A percentile compares a stretch with the other conserved stretches of the same genome.
Conservation (phyloP, 2,888 invertebrate species). For the Crioceris asparagi region DNA sequence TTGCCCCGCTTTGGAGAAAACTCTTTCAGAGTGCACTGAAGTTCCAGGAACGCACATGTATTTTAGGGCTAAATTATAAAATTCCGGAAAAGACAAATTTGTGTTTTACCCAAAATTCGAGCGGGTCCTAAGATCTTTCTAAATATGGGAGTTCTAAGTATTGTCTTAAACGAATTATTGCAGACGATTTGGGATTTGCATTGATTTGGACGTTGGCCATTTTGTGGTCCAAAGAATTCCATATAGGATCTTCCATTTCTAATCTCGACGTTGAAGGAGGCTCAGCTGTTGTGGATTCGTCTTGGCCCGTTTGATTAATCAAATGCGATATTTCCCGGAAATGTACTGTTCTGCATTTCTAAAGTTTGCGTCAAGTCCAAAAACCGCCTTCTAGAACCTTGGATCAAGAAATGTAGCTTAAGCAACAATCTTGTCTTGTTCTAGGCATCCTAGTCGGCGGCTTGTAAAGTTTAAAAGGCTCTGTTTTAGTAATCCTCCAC, state of each 20-base stretch:
- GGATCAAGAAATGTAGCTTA: conserved; percentile 21
- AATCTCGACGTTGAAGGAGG: neutral
- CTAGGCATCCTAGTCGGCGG: conserved; percentile 14
- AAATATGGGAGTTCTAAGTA: conserved; percentile 11
- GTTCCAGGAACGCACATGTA: conserved; percentile 1
- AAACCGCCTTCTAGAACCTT: conserved; percentile 19
- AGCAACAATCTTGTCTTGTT: conserved; percentile 16
- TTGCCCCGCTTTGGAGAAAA: conserved; percentile 1
- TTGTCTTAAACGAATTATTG: conserved; percentile 9
- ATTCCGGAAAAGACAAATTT: neutral
- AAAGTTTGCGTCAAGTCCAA: conserved; percentile 9
- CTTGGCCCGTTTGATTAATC: too few relatives aligned
- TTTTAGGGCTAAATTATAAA: neutral
- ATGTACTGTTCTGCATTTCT: neutral
- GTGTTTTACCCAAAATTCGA: conserved; percentile 8
- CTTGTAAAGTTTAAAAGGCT: conserved; percentile 10
- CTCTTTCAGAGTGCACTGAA: neutral
- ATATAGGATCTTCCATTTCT: conserved; percentile 2
- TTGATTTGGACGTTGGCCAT: conserved; percentile 4
- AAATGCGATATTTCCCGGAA: too few relatives aligned
- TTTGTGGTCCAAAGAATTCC: conserved; percentile 15
- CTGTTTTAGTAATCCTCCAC: conserved; percentile 10
- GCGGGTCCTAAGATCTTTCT: conserved; percentile 7
- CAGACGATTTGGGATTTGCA: conserved; percentile 7
- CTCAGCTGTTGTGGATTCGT: neutral